Base-by-base conservation (phyloP, 2,797 vertebrate species). In the Cyclura pinguis region DNA sequence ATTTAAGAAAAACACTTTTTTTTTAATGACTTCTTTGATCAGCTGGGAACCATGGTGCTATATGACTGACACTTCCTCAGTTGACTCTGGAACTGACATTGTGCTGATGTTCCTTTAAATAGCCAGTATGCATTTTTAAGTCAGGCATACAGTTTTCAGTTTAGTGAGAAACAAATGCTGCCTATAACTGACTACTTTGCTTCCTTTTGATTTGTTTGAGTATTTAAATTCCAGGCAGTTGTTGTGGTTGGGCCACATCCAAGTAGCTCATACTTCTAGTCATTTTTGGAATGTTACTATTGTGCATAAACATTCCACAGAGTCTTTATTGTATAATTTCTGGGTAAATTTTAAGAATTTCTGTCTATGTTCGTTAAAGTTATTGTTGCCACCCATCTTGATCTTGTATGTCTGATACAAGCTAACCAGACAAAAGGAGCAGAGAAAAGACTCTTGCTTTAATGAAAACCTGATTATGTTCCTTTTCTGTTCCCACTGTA, bases 251-350 rank as follows among this genome's bases (percentile, higher is more conserved):
- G 83, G 78, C 89, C 4, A 1, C 86, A n/a, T 89, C 94, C 89
- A 94, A 93, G 80, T 85, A 91, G 27, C 8, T 81, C 80, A 77
- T 93, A 55, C 78, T 89, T 83, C 22, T 69, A 83, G 9, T 92
- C 92, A 78, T 92, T 80, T 92, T 92, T 90, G 89, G 93, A 95
- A 94, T 94, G 84, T 93, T 94, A 77, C 85, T 95, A 90, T 81
- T 92, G 74, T 88, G 7, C 64, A 91, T 89, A 92, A 92, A 85
- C 74, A 89, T 91, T 95, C 92, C 32, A 91, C 8, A 89, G 88
- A 82, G 29, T 84, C 67, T 1, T 73, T 74, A 2, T 89, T 47
- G 8, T 85, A 89, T 89, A 80, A 67, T 88, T 94, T 90, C 82
- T 7, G 52, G 69, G 20, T 85, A 78, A 89, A 16, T 86, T 76